Conservation (phyloP, 2,797 vertebrate genomes). For the Rhynchotus rufescens region DNA sequence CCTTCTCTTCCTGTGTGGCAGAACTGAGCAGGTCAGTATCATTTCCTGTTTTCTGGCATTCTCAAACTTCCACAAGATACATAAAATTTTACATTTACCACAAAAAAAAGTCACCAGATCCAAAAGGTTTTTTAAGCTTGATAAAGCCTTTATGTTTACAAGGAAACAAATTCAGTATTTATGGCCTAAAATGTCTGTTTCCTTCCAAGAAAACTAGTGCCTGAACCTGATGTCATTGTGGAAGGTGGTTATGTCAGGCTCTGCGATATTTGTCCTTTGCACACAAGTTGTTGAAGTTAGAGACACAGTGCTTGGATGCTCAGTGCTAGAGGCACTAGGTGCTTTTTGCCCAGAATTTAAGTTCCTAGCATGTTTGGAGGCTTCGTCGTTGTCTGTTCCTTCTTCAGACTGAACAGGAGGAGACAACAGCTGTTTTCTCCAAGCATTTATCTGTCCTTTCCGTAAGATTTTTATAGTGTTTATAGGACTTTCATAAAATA, state of each 20-base stretch:
- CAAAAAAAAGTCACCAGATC: background rate
- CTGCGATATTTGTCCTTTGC: background rate
- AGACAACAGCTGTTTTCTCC: background rate
- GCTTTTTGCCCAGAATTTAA: background rate
- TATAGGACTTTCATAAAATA: background rate
- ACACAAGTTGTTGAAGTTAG: background rate
- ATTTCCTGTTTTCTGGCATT: background rate
- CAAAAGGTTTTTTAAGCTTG: background rate
- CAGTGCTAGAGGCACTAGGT: background rate
- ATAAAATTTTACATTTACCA: background rate
- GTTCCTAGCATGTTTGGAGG: background rate
- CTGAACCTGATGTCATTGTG: background rate
- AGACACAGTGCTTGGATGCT: background rate
- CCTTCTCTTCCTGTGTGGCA: background rate
- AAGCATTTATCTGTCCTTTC: background rate
- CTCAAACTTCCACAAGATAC: background rate
- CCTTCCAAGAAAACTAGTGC: background rate
- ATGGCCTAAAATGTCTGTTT: background rate
- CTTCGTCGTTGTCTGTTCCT: background rate
- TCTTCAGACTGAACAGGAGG: background rate
- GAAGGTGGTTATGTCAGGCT: slow-evolving; percentile 15
- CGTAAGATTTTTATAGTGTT: background rate
- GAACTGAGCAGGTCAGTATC: background rate
- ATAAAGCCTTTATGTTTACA: background rate
- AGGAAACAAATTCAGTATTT: background rate